Evolutionary conservation across 2,113 vertebrate genomes (phyloP), one percentile per base, ranked within the genome.

Genomic region (Parus major): DNA sequence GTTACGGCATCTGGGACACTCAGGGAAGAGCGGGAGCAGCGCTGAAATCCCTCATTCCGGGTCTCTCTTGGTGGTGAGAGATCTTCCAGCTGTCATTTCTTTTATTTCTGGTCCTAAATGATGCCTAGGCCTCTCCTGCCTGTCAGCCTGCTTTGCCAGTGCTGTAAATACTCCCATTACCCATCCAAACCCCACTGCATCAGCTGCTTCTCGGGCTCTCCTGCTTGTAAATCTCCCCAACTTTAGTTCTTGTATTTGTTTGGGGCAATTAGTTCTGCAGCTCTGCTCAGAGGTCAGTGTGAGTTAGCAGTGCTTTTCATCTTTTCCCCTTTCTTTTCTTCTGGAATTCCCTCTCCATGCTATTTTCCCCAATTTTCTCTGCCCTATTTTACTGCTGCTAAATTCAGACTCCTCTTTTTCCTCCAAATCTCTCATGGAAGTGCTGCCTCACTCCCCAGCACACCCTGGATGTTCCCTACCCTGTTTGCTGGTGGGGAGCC

Each of bases 31-130:
- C 69, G 61, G 53, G 69, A 64, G 12, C 5, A 8, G 41, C 55
- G 78, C 63, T 87, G 42, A 65, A 76, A 65, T 80, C 63, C 50
- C 84, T 92, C 7, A 0, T 55, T 82, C 63, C 8, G 50, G 15
- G 2, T 42, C 36, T 49, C 69, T 87, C 56, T 70, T 2, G 11
- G 61, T 53, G 78, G 23, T 76, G 70, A 89, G 91, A 65, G 81
- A 47, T 79, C 88, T 81, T 88, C 55, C 55, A 90, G 72, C 88
- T 96, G 95, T 83, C 90, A 83, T 49, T 88, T 89, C 80, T 92
- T 88, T 78, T 82, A 84, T 87, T 91, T 87, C 87, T 82, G 88
- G 50, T 70, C 77, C 63, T 95, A 90, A 93, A 91, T 92, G 87
- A 63, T 61, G 63, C 35, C 47, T 19, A 53, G 50, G 78, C 63